Percentiles rank a stretch among this genome's conserved stretches.
Conservation (phyloP, 1,140 invertebrate genomes). For the Sarcophaga bullata region DNA sequence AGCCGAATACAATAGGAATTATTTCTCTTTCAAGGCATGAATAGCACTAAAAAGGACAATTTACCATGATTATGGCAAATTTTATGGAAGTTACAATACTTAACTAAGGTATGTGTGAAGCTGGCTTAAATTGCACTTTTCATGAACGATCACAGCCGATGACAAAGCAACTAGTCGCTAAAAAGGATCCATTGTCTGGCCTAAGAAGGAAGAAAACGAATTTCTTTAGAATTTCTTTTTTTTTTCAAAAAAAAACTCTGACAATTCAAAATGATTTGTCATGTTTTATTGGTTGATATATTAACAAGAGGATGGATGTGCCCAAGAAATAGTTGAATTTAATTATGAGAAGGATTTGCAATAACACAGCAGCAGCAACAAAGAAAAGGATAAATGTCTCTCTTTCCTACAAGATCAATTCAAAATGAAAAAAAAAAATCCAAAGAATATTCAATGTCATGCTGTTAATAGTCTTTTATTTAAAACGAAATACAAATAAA, state of each 20-base stretch:
- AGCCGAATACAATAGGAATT: no score
- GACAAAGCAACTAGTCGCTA: background rate
- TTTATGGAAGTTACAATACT: background rate
- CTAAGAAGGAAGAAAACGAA: background rate
- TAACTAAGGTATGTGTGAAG: conserved; percentile 32
- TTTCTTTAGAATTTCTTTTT: background rate
- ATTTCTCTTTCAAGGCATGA: background rate
- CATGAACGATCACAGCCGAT: conserved; percentile 42
- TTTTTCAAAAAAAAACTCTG: no score
- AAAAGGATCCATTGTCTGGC: background rate
- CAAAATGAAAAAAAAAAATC: background rate
- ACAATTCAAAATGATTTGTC: background rate
- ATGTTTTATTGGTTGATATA: conserved; percentile 13
- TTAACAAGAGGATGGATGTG: conserved; percentile 38
- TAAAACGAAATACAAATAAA: background rate
- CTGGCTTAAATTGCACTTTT: conserved; percentile 44
- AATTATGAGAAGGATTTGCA: background rate
- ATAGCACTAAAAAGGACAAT: conserved; percentile 38
- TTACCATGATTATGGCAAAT: conserved; percentile 43
- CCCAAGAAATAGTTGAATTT: background rate
- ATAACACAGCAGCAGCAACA: background rate
- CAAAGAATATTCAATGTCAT: background rate
- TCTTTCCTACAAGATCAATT: background rate
- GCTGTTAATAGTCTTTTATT: conserved; percentile 14
- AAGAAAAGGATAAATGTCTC: background rate